Evolutionary conservation across 2,113 vertebrate species (phyloP).

Genomic region (Hydropotes inermis): DNA sequence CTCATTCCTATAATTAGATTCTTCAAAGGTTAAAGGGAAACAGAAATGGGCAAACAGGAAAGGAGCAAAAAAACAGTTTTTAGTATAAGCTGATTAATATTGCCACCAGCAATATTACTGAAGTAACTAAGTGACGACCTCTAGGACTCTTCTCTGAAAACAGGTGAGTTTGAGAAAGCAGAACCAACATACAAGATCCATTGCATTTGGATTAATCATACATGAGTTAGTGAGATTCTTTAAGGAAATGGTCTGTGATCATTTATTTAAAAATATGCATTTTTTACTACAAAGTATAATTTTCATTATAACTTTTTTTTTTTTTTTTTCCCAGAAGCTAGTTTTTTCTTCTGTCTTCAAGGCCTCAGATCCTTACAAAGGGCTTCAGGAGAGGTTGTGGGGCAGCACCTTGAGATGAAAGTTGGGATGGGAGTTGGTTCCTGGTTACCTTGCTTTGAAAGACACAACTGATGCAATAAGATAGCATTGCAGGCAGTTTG

Average conservation of each 20-base stretch:
- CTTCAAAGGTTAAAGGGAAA: background rate
- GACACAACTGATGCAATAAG: background rate
- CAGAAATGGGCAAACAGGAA: background rate
- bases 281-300: background rate
- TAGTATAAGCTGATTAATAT: background rate
- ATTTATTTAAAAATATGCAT: background rate
- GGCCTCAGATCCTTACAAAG: background rate
- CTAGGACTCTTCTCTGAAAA: background rate
- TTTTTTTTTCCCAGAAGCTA: rapidly evolving
- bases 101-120: background rate
- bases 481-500: background rate
- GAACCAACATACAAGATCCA: background rate
- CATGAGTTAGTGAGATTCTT: background rate
- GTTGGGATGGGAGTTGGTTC: background rate
- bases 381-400: background rate
- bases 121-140: background rate
- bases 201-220: background rate
- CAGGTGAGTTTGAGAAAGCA: background rate
- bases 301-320: background rate
- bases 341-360: background rate
- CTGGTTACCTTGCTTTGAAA: background rate
- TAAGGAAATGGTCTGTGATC: background rate
- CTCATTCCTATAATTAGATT: background rate
- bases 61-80: background rate
- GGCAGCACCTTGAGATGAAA: background rate